Evolutionary conservation across 2,888 invertebrate species (phyloP).

Genomic region (Andrena chrysosceles): DNA sequence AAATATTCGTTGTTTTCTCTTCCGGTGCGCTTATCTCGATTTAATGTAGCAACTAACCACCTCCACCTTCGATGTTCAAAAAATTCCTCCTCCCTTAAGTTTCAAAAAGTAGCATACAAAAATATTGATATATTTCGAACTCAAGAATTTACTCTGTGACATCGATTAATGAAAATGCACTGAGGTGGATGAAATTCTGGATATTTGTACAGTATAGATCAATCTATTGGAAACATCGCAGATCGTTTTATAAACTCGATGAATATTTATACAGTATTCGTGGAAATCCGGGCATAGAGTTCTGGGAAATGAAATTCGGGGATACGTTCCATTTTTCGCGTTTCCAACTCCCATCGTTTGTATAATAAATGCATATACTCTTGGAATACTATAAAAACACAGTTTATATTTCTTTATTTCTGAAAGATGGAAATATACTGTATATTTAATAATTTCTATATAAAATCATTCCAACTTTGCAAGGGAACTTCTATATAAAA

Average conservation of each 20-base stretch:
- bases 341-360: constrained; percentile 1
- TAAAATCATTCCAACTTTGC: too few relatives aligned
- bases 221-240: neutral
- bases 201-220: neutral
- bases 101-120: neutral
- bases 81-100: neutral
- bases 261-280: constrained; percentile 24
- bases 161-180: neutral
- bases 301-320: constrained; percentile 23
- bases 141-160: too few relatives aligned
- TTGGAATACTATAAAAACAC: too few relatives aligned
- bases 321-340: constrained; percentile 33
- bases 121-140: neutral
- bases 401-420: too few relatives aligned
- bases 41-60: neutral
- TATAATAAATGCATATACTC: too few relatives aligned
- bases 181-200: neutral
- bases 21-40: constrained; percentile 26
- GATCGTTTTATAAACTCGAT: constrained; percentile 9
- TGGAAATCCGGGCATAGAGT: constrained; percentile 3
- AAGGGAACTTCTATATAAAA: too few relatives aligned
- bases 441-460: too few relatives aligned
- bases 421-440: too few relatives aligned
- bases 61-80: neutral
- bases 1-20: neutral